Conservation (phyloP, 2,888 invertebrate species). For the Serrognathus titanus region DNA sequence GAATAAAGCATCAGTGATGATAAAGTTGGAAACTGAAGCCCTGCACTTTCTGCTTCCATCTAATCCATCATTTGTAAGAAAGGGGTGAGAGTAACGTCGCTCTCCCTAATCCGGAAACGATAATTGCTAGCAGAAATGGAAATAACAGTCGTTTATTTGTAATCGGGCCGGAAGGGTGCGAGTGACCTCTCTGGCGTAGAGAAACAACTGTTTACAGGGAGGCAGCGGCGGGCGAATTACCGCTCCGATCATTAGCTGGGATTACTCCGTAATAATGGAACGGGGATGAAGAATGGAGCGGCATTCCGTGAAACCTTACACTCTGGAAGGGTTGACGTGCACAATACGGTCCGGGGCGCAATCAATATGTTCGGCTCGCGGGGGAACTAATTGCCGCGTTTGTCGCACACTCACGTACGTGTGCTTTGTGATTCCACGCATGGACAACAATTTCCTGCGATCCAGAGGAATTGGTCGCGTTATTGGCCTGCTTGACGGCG, state of each 20-base stretch:
- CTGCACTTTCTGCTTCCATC: conserved; percentile 21
- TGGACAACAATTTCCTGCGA: conserved; percentile 45
- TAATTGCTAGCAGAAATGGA: conserved; percentile 48
- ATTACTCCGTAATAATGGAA: conserved; percentile 36
- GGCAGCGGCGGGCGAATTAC: conserved; percentile 28
- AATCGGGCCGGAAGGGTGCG: conserved; percentile 32
- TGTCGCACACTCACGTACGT: conserved; percentile 27
- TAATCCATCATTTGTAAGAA: conserved; percentile 43
- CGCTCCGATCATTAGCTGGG: conserved; percentile 38
- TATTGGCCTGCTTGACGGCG: conserved; percentile 47
- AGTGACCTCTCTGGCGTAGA: conserved; percentile 24
- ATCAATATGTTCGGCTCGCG: conserved; percentile 36
- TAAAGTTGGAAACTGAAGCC: conserved; percentile 11
- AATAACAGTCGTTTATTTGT: conserved; percentile 42
- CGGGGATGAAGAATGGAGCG: conserved; percentile 34
- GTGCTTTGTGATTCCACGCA: conserved; percentile 29
- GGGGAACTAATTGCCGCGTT: conserved; percentile 26
- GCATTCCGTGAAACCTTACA: conserved; percentile 29
- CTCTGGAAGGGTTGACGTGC: conserved; percentile 29
- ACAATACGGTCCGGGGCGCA: conserved; percentile 29
- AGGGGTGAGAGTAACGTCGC: conserved; percentile 35
- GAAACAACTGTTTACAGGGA: conserved; percentile 31
- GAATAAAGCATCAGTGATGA: neutral
- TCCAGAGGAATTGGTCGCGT: conserved; percentile 45
- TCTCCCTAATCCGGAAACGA: conserved; percentile 46